Evolutionary conservation across 2,113 vertebrate species (phyloP).

Genomic region (Monopterus albus): DNA sequence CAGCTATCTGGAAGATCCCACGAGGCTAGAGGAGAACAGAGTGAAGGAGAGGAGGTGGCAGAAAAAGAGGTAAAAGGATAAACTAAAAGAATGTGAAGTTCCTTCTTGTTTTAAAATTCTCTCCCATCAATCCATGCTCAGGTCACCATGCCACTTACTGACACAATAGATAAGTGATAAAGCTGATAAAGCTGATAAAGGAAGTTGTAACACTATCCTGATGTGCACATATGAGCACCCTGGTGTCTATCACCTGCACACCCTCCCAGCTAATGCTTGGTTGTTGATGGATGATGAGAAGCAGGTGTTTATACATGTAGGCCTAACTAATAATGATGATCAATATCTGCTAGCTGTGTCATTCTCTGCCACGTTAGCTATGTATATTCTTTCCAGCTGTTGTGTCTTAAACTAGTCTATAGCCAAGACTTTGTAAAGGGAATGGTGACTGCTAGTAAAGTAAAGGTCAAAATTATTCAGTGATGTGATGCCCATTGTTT

Average conservation of each 20-base stretch:
- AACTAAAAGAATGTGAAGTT: neutral
- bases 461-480: too few relatives aligned
- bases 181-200: too few relatives aligned
- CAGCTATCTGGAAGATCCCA: constrained; percentile 64
- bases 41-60: neutral
- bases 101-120: neutral
- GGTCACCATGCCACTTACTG: neutral
- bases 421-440: too few relatives aligned
- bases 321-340: neutral
- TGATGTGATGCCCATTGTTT: too few relatives aligned
- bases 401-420: too few relatives aligned
- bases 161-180: neutral
- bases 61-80: neutral
- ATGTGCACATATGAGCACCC: neutral
- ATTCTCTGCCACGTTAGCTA: neutral
- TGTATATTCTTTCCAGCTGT: neutral
- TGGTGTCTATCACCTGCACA: constrained; percentile 27
- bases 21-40: constrained; percentile 22
- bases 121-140: neutral
- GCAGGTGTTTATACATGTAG: constrained; percentile 20
- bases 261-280: neutral
- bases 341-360: neutral
- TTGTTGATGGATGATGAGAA: constrained; percentile 20
- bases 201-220: neutral
- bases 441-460: too few relatives aligned